Evolutionary conservation across 2,888 invertebrate species (phyloP), one percentile per base, ranked within the genome.

Genomic region (Congeria kusceri): DNA sequence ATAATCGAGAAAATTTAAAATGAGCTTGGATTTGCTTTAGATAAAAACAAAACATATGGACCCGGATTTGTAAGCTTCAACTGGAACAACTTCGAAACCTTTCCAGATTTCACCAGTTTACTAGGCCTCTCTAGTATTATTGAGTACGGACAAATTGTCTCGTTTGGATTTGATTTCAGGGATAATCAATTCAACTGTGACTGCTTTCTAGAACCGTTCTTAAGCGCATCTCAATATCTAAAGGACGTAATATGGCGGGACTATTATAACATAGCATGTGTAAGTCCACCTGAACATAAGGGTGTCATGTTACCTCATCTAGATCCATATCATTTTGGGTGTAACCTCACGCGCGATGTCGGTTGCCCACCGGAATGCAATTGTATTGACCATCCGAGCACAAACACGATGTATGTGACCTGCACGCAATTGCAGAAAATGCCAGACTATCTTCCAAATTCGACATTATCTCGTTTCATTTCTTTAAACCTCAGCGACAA

Each of bases 141-240:
- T 28, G 29, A 73, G 32, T 13, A 79, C 1, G 79, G 79, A 28
- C 69, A 70, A 28, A 5, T 83, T 0, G 7, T 76, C 3, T 9
- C 28, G 15, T 83, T 75, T 58, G 79, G 83, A 25, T 83, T 79
- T 66, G 71, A 73, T 56, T 39, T 77, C 13, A 32, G 62, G 11
- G 79, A 72, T 2, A 73, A 47, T 13, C 65, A 68, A 9, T 49
- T 76, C 32, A 53, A 67, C 3, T 83, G 83, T 63, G 77, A 79
- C 47, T 78, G 79, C 56, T 32, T 79, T 25, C 62, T 83, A 61
- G 70, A 70, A 27, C 79, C 83, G 0, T 83, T 76, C 27, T 25
- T 79, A 25, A 23, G 49, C 25, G 25, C 73, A 18, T 58, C 70
- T 9, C 49, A 65, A 44, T 64, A 59, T 15, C 13, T 82, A 4